phyloP scores from a whole-genome alignment of 2,888 invertebrate species.

The Agonum fuliginosum region DNA sequence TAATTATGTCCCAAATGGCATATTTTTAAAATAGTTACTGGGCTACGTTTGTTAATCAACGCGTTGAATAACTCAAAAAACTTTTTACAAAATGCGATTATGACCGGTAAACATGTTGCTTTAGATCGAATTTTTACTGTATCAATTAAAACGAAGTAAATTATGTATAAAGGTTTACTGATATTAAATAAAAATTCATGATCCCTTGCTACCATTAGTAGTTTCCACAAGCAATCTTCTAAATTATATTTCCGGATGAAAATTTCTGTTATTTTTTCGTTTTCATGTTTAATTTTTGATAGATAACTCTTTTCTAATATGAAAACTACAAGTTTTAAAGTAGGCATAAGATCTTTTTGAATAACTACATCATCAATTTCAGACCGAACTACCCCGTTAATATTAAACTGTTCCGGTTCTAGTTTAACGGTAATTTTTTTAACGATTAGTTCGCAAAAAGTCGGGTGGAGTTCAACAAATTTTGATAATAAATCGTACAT shows the following conservation, averaged over 20 bases:
- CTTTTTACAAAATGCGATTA: slow-evolving; percentile 68
- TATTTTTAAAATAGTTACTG: slow-evolving; percentile 69
- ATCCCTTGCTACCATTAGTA: slow-evolving; percentile 72
- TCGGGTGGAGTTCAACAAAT: slow-evolving; percentile 74
- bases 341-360: slow-evolving; percentile 75
- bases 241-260: slow-evolving; percentile 71
- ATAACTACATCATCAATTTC: slow-evolving; percentile 75
- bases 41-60: slow-evolving; percentile 68
- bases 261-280: slow-evolving; percentile 68
- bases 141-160: slow-evolving; percentile 69
- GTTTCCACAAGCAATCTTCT: slow-evolving; percentile 70
- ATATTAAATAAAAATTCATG: slow-evolving; percentile 73
- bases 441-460: slow-evolving; percentile 76
- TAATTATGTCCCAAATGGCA: slow-evolving; percentile 71
- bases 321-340: slow-evolving; percentile 76
- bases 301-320: slow-evolving; percentile 75
- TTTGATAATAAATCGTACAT: slow-evolving; percentile 77
- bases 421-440: slow-evolving; percentile 77
- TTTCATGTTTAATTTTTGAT: slow-evolving; percentile 70
- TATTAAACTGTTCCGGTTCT: slow-evolving; percentile 74
- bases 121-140: slow-evolving; percentile 44
- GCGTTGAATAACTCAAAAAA: slow-evolving; percentile 71
- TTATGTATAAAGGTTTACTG: slow-evolving; percentile 74
- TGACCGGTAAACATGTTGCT: slow-evolving; percentile 60
- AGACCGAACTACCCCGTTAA: slow-evolving; percentile 73